These are phyloP conservation scores for Candoia aspera DNA, from an alignment of 2,113 vertebrate species.

Conservation along the genomic window DNA sequence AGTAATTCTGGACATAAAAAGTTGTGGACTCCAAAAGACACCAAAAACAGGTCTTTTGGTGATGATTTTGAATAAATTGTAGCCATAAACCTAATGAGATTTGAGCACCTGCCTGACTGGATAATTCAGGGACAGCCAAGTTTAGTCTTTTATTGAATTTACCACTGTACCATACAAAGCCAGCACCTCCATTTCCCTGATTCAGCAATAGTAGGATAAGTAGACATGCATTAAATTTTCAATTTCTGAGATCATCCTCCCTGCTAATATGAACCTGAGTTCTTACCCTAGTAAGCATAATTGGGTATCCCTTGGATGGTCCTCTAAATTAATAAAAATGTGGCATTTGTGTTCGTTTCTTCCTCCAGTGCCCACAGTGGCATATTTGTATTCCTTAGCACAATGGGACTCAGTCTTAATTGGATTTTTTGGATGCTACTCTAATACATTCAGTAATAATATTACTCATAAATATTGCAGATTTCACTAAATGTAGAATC, in stretches of 20 bases:
- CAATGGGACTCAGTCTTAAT: constrained; percentile 27
- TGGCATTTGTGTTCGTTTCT: constrained; percentile 17
- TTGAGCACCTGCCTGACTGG: not conserved
- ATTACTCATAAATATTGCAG: constrained; percentile 12
- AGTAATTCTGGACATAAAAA: not conserved
- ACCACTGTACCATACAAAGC: not conserved
- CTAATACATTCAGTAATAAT: constrained; percentile 21
- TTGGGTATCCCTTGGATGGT: constrained; percentile 13
- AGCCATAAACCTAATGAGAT: not conserved
- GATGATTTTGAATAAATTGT: not conserved
- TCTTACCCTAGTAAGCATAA: constrained; percentile 27
- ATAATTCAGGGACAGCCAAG: not conserved
- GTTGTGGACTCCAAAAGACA: not conserved
- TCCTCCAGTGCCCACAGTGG: constrained; percentile 13
- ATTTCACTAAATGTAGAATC: not conserved
- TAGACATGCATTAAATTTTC: constrained; percentile 3
- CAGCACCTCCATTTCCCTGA: not conserved
- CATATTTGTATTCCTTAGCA: constrained; percentile 37
- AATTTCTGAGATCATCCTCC: constrained; percentile 9
- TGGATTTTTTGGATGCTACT: not conserved
- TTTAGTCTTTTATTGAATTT: not conserved
- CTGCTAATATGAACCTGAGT: constrained; percentile 22
- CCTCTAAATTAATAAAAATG: constrained; percentile 30
- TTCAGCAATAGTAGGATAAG: not conserved
- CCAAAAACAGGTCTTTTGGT: not conserved